phyloP scores from a whole-genome alignment of 2,113 vertebrate species.

The Peromyscus polionotus region DNA sequence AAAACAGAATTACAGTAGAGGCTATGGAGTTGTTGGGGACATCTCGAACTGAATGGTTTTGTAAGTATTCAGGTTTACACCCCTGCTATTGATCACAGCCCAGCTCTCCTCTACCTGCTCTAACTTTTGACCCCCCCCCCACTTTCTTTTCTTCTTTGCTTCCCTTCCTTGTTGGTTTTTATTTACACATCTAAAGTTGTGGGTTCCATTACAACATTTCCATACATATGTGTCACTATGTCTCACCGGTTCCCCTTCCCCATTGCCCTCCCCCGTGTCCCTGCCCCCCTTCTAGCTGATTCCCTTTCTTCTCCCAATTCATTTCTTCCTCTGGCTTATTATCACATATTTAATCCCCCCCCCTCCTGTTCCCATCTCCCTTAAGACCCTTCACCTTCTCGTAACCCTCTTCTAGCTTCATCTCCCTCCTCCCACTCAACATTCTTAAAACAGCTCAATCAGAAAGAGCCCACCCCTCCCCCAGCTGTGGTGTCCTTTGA shows the following conservation, averaged over 20 bases:
- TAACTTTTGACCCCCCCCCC: no score
- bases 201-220: neutral
- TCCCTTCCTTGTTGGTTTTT: no score
- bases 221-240: neutral
- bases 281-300: no score
- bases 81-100: no score
- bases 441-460: neutral
- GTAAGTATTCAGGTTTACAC: neutral
- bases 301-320: neutral
- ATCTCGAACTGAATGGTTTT: neutral
- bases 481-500: neutral
- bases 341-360: no score
- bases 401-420: neutral
- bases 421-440: neutral
- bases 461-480: no score
- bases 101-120: neutral
- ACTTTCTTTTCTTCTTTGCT: neutral
- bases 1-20: neutral
- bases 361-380: neutral
- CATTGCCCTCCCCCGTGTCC: neutral
- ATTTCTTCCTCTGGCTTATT: no score
- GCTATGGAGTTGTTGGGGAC: neutral
- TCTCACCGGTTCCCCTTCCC: neutral
- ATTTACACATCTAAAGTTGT: neutral
- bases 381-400: neutral